phyloP scores from a whole-genome alignment of 2,888 invertebrate genomes.

The Dusona sp. region DNA sequence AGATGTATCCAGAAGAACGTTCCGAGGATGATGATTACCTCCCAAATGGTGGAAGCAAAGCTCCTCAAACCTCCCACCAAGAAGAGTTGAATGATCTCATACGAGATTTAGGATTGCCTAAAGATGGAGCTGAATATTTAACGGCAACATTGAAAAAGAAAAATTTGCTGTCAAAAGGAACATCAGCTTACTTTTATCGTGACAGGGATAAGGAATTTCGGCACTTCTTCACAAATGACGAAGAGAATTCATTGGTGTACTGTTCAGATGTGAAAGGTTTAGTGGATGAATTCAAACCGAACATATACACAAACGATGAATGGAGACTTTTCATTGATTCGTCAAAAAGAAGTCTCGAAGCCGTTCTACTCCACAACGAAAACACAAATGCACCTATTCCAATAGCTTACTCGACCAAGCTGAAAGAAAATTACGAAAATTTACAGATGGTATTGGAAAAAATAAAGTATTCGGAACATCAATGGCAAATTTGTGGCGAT shows the following conservation, averaged over 20 bases:
- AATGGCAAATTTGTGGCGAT: conserved; percentile 69
- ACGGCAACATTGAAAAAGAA: conserved; percentile 41
- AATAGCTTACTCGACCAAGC: conserved; percentile 64
- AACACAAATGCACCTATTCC: conserved; percentile 75
- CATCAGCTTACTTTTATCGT: conserved; percentile 40
- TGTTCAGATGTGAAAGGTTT: conserved; percentile 32
- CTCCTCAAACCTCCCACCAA: neutral
- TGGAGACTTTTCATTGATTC: conserved; percentile 73
- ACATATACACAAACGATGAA: conserved; percentile 63
- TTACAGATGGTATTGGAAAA: conserved; percentile 62
- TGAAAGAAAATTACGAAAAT: conserved; percentile 69
- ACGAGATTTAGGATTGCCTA: too few species aligned
- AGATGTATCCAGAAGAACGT: too few species aligned
- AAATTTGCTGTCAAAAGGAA: conserved; percentile 42
- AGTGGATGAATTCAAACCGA: conserved; percentile 51
- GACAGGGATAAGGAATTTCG: conserved; percentile 43
- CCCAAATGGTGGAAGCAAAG: too few species aligned
- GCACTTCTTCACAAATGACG: conserved; percentile 27
- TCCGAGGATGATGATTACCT: too few species aligned
- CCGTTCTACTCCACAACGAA: conserved; percentile 72
- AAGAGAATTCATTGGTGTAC: conserved; percentile 31
- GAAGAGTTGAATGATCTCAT: conserved; percentile 4
- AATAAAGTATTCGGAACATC: conserved; percentile 70
- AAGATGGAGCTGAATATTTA: conserved; percentile 44
- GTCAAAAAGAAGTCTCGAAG: too few species aligned